Percentiles rank a stretch among this genome's conserved stretches.
These are phyloP conservation scores for Thalassophryne amazonica DNA, from an alignment of 2,797 vertebrate genomes.

Conservation along the genomic window DNA sequence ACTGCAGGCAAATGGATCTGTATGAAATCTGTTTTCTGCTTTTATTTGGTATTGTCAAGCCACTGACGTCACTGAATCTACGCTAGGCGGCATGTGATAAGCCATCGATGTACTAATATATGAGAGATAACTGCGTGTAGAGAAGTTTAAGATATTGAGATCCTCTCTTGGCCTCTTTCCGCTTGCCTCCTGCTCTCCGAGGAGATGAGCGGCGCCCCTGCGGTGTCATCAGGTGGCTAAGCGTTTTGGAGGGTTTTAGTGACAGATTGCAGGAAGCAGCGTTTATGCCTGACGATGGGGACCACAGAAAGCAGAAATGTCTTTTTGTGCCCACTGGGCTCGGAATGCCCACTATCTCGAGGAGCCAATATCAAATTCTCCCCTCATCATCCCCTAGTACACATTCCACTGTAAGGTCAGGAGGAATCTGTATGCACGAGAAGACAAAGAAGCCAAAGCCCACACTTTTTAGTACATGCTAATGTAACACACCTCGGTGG, in stretches of 20 bases:
- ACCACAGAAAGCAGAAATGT: conserved; percentile 80
- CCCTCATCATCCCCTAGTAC: conserved; percentile 73
- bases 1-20: background rate
- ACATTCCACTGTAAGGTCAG: conserved; percentile 82
- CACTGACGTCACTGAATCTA: background rate
- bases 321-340: conserved; percentile 79
- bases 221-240: conserved; percentile 78
- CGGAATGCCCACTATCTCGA: conserved; percentile 85
- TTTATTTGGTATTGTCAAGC: background rate
- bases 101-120: background rate
- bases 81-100: background rate
- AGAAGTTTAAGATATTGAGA: conserved; percentile 17
- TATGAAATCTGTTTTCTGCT: background rate
- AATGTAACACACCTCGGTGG: background rate
- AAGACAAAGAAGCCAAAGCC: conserved; percentile 53
- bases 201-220: conserved; percentile 72
- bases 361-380: conserved; percentile 84
- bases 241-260: conserved; percentile 80
- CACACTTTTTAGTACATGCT: conserved; percentile 2
- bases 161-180: conserved; percentile 8
- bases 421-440: conserved; percentile 61
- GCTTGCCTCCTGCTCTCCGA: conserved; percentile 43
- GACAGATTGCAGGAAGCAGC: conserved; percentile 86
- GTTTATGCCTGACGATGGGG: conserved; percentile 76
- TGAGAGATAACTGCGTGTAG: background rate